A percentile compares a stretch with the other conserved stretches of the same genome.
Evolutionary conservation across 2,797 vertebrate genomes (phyloP).

Genomic region (Podargus strigoides): DNA sequence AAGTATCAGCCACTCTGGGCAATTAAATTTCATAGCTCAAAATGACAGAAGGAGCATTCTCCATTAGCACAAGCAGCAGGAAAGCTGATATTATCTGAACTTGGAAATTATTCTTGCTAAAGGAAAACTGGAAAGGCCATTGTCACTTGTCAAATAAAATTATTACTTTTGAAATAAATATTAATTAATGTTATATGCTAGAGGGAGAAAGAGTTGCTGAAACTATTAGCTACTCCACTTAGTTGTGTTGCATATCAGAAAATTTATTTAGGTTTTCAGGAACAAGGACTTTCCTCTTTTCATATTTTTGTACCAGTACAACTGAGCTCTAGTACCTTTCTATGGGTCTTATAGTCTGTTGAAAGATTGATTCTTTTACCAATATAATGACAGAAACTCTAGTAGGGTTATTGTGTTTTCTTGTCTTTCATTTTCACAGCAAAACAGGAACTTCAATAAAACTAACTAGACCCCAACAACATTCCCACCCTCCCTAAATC

Average conservation of each 20-base stretch:
- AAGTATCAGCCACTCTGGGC: conserved; percentile 18
- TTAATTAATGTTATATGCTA: background rate
- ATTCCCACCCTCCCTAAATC: background rate
- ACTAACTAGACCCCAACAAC: background rate
- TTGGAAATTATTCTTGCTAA: conserved; percentile 9
- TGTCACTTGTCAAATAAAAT: background rate
- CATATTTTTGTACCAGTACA: background rate
- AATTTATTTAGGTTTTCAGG: background rate
- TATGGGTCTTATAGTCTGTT: background rate
- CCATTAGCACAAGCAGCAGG: background rate
- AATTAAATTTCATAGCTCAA: conserved; percentile 52
- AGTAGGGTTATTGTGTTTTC: background rate
- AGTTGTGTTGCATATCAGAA: background rate
- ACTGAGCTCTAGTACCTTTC: background rate
- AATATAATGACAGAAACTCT: background rate
- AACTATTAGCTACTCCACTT: background rate
- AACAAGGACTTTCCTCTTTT: background rate
- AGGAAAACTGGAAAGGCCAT: background rate
- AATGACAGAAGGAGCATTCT: background rate
- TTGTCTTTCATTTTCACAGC: background rate
- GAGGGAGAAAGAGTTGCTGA: background rate
- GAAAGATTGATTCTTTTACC: background rate
- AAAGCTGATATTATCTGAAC: conserved; percentile 23
- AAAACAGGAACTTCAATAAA: background rate
- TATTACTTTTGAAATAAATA: background rate